Conservation (phyloP, 1,140 invertebrate genomes). For the Cotesia typhae region DNA sequence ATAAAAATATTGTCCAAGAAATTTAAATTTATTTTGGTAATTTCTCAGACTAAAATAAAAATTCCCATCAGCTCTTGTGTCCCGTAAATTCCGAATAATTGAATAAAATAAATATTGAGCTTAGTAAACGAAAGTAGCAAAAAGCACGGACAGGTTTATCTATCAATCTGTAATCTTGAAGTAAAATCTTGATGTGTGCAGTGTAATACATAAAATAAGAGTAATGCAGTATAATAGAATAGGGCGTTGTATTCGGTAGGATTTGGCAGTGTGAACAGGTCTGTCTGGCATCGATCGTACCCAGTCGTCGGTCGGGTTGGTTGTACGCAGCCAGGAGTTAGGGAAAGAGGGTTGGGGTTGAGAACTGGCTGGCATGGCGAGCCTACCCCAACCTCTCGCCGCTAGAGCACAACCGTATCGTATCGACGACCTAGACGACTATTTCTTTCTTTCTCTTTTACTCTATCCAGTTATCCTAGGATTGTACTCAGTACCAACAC, state of each 20-base stretch:
- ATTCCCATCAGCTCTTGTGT: no score
- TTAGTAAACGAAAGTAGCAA: no score
- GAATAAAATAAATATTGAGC: no score
- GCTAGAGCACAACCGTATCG: conserved; percentile 50
- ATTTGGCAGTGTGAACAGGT: conserved; percentile 64
- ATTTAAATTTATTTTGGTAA: neutral
- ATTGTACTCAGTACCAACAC: conserved; percentile 30
- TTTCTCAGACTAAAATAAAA: neutral
- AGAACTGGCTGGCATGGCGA: conserved; percentile 54
- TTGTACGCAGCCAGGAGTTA: no score
- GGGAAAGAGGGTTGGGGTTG: conserved; percentile 30
- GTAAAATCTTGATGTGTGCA: no score
- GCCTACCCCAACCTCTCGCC: conserved; percentile 64
- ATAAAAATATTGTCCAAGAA: neutral
- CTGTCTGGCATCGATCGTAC: conserved; percentile 66
- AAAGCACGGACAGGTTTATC: no score
- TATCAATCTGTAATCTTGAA: no score
- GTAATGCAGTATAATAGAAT: conserved; percentile 16
- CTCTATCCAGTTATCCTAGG: conserved; percentile 18
- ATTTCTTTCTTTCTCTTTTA: conserved; percentile 41
- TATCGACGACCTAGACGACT: conserved; percentile 59
- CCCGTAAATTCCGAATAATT: no score
- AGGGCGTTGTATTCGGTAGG: conserved; percentile 45
- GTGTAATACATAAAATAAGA: conserved; percentile 9
- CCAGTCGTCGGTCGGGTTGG: conserved; percentile 31